Evolutionary conservation across 1,140 invertebrate species (phyloP).

Genomic region (Protaetia brevitarsis): DNA sequence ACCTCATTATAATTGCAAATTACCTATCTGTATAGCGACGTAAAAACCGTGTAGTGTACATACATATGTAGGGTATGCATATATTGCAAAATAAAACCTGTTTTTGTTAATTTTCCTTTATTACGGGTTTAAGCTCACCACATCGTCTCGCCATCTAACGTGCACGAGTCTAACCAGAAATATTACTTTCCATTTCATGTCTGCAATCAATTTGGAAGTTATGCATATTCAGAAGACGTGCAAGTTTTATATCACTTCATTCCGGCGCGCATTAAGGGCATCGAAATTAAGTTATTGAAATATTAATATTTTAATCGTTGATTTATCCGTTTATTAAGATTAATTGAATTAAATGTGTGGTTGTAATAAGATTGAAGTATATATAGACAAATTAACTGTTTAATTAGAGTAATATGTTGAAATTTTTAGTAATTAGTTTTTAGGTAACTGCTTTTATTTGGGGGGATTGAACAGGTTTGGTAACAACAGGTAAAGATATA

Average conservation of each 20-base stretch:
- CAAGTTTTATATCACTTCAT: no score
- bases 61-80: neutral
- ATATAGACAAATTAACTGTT: no score
- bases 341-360: no score
- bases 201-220: neutral
- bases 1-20: conserved; percentile 1
- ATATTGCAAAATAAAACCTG: conserved; percentile 8
- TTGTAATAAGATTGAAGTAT: no score
- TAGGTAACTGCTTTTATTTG: no score
- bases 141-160: conserved; percentile 1
- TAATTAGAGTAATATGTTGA: no score
- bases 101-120: neutral
- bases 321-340: no score
- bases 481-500: no score
- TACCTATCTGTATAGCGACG: neutral
- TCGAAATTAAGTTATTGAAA: no score
- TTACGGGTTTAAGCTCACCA: neutral
- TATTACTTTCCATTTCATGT: conserved; percentile 13
- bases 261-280: neutral
- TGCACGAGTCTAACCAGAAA: neutral
- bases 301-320: no score
- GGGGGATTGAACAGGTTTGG: no score
- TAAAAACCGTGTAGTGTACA: neutral
- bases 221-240: neutral
- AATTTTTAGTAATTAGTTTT: no score